A percentile compares a stretch with the other conserved stretches of the same genome.
These are phyloP conservation scores for Halichoerus grypus DNA, from an alignment of 2,113 vertebrate species.

Conservation along the genomic window DNA sequence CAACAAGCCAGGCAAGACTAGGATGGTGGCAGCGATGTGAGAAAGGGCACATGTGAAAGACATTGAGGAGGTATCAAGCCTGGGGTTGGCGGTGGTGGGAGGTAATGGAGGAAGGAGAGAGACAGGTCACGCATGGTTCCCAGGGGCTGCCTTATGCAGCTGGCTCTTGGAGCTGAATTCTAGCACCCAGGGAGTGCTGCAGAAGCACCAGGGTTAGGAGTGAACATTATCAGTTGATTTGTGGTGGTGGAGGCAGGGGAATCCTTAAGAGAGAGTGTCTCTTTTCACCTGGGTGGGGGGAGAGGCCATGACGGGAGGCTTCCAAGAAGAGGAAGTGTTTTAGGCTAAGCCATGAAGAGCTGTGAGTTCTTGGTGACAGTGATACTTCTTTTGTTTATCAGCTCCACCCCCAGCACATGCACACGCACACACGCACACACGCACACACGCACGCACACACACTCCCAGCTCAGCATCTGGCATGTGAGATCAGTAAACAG, in stretches of 20 bases:
- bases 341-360: not conserved
- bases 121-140: not conserved
- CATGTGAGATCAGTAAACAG: rapidly evolving
- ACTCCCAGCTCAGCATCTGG: not conserved
- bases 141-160: not conserved
- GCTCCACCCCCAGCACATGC: not conserved
- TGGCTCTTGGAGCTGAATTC: not conserved
- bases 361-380: not conserved
- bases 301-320: not conserved
- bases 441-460: not conserved
- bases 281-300: not conserved
- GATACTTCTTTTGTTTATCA: not conserved
- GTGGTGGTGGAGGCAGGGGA: not conserved
- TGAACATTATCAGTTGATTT: not conserved
- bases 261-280: not conserved
- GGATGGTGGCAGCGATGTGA: too few species aligned
- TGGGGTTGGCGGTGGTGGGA: not conserved
- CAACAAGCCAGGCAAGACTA: not conserved
- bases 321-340: not conserved
- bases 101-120: not conserved
- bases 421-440: rapidly evolving
- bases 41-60: not conserved
- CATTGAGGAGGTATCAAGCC: not conserved
- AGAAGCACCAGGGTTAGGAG: not conserved
- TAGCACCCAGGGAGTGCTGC: not conserved